Evolutionary conservation across 2,888 invertebrate species (phyloP), one percentile per base, ranked within the genome.

Genomic region (Athetis lepigone): DNA sequence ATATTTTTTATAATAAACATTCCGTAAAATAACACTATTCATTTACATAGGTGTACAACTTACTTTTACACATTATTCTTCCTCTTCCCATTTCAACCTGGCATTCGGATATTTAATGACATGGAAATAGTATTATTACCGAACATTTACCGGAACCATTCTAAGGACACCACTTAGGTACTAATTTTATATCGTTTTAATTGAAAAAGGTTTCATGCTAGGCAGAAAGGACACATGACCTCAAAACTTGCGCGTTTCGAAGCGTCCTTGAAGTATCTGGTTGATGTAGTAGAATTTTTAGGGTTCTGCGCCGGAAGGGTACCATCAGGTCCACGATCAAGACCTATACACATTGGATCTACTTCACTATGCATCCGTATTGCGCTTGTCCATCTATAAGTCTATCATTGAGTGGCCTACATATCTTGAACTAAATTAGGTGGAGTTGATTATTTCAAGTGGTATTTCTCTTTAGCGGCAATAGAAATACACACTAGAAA

Each of bases 91-190:
- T 3, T 9, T 7, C 4, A 16, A 23, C 25, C 18, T 42, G n/a
- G 7, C 36, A 62, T 18, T 50, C 56, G 11, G 2, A 37, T 65
- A 61, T 54, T 60, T 60, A 39, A 61, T 51, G 7, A 65, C 43
- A 56, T 59, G 47, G n/a, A 69, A 63, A 54, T 55, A 54, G 47
- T 55, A 61, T 46, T 46, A 23, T 51, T 21, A 11, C 13, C 21
- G 16, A 39, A 60, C 65, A 46, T 60, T 65, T 46, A 64, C 57
- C 57, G 70, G 60, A 61, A 70, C 36, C 43, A 27, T 23, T 9
- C 21, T 23, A 29, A 51, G 56, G 43, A 42, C 21, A 45, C 8
- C 5, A 45, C n/a, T 27, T 18, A 18, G 11, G n/a, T 42, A n/a
- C 19, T 18, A 29, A 42, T 21, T 23, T 46, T n/a, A 59, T 36